These are phyloP conservation scores for Dendronephthya gigantea DNA, from an alignment of 64 coral and sea anemone genomes.

Conservation along the genomic window DNA sequence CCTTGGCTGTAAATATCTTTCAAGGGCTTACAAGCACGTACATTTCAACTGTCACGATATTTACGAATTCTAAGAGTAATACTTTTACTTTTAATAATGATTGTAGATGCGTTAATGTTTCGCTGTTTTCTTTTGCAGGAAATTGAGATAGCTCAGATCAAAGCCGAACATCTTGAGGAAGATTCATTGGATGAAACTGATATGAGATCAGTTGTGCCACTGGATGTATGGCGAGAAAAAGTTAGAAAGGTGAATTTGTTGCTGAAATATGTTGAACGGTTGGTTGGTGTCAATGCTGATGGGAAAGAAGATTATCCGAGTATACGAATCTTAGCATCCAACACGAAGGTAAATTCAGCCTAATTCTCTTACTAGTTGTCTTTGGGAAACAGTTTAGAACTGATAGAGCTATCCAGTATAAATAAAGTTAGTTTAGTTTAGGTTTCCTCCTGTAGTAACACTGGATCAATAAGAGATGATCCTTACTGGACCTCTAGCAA, in stretches of 20 bases:
- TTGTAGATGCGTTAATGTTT: neutral
- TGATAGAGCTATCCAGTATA: too few species aligned
- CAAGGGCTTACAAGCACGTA: too few species aligned
- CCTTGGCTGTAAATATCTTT: too few species aligned
- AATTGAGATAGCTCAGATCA: constrained; percentile 2
- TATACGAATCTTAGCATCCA: neutral
- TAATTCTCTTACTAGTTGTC: neutral
- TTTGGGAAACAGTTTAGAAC: neutral
- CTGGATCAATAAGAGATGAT: too few species aligned
- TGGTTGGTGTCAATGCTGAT: constrained; percentile 9
- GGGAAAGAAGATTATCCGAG: neutral
- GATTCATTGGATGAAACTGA: neutral
- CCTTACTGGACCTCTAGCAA: too few species aligned
- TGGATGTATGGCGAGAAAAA: neutral
- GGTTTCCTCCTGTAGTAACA: too few species aligned
- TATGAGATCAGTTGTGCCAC: neutral
- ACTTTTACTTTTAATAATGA: too few species aligned
- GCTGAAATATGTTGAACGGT: constrained; percentile 2
- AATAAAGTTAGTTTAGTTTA: too few species aligned
- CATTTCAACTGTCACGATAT: too few species aligned
- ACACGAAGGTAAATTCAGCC: neutral
- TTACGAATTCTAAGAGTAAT: too few species aligned
- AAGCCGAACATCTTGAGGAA: neutral
- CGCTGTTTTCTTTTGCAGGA: neutral
- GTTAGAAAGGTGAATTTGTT: neutral